Conservation (phyloP, 2,888 invertebrate genomes). For the Lasioglossum oenotherae region DNA sequence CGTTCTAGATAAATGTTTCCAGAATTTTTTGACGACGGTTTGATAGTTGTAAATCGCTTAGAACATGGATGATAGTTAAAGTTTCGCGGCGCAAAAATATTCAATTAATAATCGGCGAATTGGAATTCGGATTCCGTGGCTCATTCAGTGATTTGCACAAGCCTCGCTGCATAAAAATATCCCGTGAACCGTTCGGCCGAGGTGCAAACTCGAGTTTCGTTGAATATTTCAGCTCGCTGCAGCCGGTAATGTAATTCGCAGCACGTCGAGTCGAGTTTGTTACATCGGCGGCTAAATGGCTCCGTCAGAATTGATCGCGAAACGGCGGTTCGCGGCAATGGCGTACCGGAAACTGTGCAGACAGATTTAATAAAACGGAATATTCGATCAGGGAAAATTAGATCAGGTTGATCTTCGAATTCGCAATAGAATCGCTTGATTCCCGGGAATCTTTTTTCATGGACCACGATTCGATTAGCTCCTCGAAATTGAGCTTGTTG, state of each 20-base stretch:
- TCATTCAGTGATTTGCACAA: not conserved
- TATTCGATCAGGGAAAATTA: not conserved
- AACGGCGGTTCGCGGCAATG: constrained; percentile 31
- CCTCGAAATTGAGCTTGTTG: not conserved
- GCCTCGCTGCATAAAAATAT: not conserved
- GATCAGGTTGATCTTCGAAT: not conserved
- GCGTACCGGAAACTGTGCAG: not conserved
- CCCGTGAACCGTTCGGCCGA: not conserved
- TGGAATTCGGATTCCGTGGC: not conserved
- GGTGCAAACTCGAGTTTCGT: not conserved
- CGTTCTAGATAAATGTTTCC: not conserved
- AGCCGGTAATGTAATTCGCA: not conserved
- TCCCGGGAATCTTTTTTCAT: not conserved
- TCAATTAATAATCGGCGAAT: not conserved
- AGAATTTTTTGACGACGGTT: not conserved
- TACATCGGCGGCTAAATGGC: constrained; percentile 24
- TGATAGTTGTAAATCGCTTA: not conserved
- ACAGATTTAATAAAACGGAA: not conserved
- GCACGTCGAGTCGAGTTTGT: constrained; percentile 9
- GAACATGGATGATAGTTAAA: not conserved
- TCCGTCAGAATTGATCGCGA: constrained; percentile 41
- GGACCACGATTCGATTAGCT: not conserved
- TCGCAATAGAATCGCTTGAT: not conserved
- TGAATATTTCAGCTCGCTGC: not conserved
- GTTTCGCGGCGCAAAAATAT: not conserved